Evolutionary conservation across 2,888 invertebrate genomes (phyloP).

Genomic region (Plutella xylostella): DNA sequence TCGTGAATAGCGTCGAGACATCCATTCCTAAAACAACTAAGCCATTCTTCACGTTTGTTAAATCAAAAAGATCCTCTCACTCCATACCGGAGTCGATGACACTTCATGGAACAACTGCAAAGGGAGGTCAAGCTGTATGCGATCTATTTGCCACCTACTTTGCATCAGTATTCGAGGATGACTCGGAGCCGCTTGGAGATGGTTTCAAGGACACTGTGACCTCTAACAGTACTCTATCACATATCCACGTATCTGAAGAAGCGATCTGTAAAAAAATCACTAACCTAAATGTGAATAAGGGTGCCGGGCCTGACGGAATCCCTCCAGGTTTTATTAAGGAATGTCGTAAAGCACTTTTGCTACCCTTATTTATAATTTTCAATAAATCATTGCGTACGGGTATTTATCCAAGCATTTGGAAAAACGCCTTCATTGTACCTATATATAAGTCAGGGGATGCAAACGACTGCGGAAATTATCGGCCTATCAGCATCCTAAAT

Average conservation of each 20-base stretch:
- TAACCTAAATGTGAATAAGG: not conserved
- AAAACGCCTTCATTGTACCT: conserved; percentile 10
- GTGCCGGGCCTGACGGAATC: not conserved
- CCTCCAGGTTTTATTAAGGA: not conserved
- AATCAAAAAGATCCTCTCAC: too few relatives aligned
- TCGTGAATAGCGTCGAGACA: too few relatives aligned
- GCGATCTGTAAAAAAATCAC: not conserved
- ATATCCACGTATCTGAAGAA: not conserved
- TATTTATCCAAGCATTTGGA: conserved; percentile 12
- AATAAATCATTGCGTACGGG: conserved; percentile 11
- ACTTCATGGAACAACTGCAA: too few relatives aligned
- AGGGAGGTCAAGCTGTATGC: too few relatives aligned
- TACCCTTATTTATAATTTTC: conserved; percentile 7
- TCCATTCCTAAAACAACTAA: too few relatives aligned
- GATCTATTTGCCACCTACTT: too few relatives aligned
- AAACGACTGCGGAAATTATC: conserved; percentile 8
- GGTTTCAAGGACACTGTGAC: too few relatives aligned
- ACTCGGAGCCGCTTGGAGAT: too few relatives aligned
- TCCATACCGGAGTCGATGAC: too few relatives aligned
- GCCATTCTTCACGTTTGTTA: too few relatives aligned
- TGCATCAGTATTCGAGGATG: too few relatives aligned
- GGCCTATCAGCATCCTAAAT: conserved; percentile 14
- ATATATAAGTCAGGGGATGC: conserved; percentile 12
- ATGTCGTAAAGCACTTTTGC: not conserved
- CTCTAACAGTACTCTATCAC: too few relatives aligned